These are phyloP conservation scores for Drosophila diplacantha DNA, from an alignment of 2,888 invertebrate species.

Conservation along the genomic window DNA sequence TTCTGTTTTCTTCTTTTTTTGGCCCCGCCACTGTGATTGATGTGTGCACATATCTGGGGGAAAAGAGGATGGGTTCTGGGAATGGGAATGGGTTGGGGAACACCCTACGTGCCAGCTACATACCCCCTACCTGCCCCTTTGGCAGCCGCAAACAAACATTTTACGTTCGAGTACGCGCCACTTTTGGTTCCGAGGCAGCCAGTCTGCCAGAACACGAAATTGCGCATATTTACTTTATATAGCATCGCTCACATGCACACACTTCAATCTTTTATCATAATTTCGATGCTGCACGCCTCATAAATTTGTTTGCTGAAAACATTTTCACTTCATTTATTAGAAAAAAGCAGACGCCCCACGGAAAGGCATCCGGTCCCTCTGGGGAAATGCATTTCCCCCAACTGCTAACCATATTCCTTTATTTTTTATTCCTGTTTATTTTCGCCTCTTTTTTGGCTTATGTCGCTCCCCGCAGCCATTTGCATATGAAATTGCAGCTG, in stretches of 20 bases:
- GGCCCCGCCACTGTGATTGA: constrained; percentile 55
- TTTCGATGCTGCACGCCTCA: constrained; percentile 61
- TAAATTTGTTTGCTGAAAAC: constrained; percentile 69
- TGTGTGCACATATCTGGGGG: constrained; percentile 41
- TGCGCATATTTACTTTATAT: constrained; percentile 67
- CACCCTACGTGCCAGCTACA: background rate
- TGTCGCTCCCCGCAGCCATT: constrained; percentile 23
- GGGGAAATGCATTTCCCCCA: constrained; percentile 25
- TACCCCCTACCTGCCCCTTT: background rate
- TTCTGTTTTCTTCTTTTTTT: constrained; percentile 16
- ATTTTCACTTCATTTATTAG: constrained; percentile 72
- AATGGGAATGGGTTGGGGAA: background rate
- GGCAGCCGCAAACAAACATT: constrained; percentile 67
- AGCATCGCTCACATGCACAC: constrained; percentile 28
- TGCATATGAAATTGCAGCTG: constrained; percentile 49
- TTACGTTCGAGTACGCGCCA: constrained; percentile 70
- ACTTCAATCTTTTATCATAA: constrained; percentile 67
- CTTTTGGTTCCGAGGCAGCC: constrained; percentile 60
- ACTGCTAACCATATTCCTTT: background rate
- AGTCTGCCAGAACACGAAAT: constrained; percentile 70
- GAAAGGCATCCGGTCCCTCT: background rate
- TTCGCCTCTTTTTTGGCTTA: background rate
- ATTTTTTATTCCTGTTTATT: background rate
- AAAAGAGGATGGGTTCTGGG: background rate
- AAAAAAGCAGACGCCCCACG: constrained; percentile 22